Conservation (phyloP, 2,113 vertebrate species). For the Xiphophorus couchianus region DNA sequence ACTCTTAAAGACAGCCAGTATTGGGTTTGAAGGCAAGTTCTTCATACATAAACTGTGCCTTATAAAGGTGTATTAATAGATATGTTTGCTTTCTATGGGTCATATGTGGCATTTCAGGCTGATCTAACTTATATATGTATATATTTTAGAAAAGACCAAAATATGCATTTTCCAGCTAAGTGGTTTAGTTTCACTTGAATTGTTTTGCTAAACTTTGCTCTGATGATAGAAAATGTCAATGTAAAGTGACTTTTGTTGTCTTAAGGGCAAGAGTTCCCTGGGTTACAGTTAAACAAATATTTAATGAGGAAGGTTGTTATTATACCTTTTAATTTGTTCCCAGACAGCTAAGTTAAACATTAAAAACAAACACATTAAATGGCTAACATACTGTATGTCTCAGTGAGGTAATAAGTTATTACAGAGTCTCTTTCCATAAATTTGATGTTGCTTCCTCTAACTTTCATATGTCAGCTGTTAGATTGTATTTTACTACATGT, state of each 20-base stretch:
- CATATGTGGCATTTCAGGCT: conserved; percentile 8
- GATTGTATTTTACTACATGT: neutral
- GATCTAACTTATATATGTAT: conserved; percentile 8
- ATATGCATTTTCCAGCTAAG: neutral
- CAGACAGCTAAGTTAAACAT: conserved; percentile 14
- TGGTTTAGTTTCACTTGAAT: neutral
- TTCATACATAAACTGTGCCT: conserved; percentile 54
- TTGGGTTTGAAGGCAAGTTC: conserved; percentile 82
- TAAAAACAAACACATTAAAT: neutral
- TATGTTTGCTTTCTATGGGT: conserved; percentile 1
- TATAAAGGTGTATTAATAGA: conserved; percentile 25
- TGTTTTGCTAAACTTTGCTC: neutral
- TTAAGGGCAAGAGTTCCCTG: neutral
- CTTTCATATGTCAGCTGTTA: neutral
- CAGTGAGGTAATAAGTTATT: neutral
- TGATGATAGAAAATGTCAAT: neutral
- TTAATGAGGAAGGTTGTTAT: neutral
- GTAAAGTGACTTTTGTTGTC: neutral
- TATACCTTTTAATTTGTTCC: conserved; percentile 2
- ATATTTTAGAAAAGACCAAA: neutral
- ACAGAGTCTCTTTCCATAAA: neutral
- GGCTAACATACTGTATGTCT: too few relatives aligned
- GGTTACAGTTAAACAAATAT: neutral
- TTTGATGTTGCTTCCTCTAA: conserved; percentile 1
- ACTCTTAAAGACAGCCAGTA: conserved; percentile 83